These are phyloP conservation scores for Drosophila acutilabella DNA, from an alignment of 2,888 invertebrate genomes.

Conservation along the genomic window DNA sequence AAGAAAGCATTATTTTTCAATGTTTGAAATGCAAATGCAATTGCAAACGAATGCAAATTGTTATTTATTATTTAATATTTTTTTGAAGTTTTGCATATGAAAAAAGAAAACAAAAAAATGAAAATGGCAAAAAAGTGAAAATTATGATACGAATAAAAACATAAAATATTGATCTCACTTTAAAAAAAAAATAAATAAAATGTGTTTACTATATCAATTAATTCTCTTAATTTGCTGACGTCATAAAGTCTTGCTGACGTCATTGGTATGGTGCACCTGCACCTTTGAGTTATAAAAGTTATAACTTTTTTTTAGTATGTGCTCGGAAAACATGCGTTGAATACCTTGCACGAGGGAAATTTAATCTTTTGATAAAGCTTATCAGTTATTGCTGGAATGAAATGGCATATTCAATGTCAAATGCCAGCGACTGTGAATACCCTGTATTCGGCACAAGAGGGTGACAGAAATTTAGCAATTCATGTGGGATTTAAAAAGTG, in stretches of 20 bases:
- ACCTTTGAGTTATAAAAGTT: slow-evolving; percentile 12
- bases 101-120: slow-evolving; percentile 26
- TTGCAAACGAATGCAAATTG: slow-evolving; percentile 74
- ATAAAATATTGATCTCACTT: slow-evolving; percentile 72
- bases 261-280: slow-evolving; percentile 18
- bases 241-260: slow-evolving; percentile 11
- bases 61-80: slow-evolving; percentile 74
- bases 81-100: slow-evolving; percentile 65
- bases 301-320: slow-evolving; percentile 9
- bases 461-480: no score
- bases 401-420: slow-evolving; percentile 42
- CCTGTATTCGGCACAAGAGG: neutral
- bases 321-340: slow-evolving; percentile 5
- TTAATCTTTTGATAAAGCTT: slow-evolving; percentile 49
- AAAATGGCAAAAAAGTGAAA: slow-evolving; percentile 60
- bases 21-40: slow-evolving; percentile 54
- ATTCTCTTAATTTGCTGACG: neutral
- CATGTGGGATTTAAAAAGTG: no score
- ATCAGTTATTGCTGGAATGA: slow-evolving; percentile 38
- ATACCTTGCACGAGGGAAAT: slow-evolving; percentile 33
- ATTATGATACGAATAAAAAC: slow-evolving; percentile 65
- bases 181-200: slow-evolving; percentile 36
- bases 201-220: slow-evolving; percentile 5
- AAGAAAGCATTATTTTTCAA: slow-evolving; percentile 64
- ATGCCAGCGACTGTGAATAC: slow-evolving; percentile 6